Base-by-base conservation (phyloP, 2,113 vertebrate genomes). In the Cepphus grylle region DNA sequence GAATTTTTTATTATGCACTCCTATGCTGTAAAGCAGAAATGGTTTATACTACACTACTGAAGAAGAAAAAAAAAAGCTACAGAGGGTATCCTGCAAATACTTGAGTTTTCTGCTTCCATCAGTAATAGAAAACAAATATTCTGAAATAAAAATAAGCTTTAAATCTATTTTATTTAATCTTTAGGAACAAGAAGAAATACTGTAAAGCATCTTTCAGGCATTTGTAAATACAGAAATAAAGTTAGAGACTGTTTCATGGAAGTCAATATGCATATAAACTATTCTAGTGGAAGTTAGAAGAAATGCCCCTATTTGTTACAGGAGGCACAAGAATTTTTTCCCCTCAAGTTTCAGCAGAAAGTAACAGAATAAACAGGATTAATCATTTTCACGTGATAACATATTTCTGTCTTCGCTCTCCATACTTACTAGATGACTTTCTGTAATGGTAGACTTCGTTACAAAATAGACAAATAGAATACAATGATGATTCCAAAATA, bases 191-290 rank as follows among this genome's bases (percentile, higher is more conserved):
- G 79, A 65, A 56, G 18, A 62, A 90, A 81, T 29, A 66, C 22
- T 5, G 4, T 49, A 65, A 34, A 76, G 29, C 15, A 74, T 45
- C 49, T 74, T 74, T 43, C 77, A 85, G 53, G 32, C 53, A 88
- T 95, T 89, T 55, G 18, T 40, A 83, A 90, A 94, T 58, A 47
- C 12, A 93, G 62, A 94, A 91, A 88, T 96, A 89, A 97, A 97
- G 95, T 97, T 97, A 77, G 62, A 84, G 43, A 30, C 15, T 79
- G 49, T 34, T 72, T 42, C 30, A 69, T 65, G 49, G 23, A 67
- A 94, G 81, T 94, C 61, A 88, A 81, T 50, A 84, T 83, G 67
- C 70, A 89, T 66, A 70, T 52, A 61, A 97, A 92, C 78, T 97
- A 69, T 42, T 53, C 22, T 26, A 67, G 81, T 70, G 50, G 72